These are phyloP conservation scores for Wasmannia auropunctata DNA, from an alignment of 1,140 invertebrate species.

Conservation along the genomic window DNA sequence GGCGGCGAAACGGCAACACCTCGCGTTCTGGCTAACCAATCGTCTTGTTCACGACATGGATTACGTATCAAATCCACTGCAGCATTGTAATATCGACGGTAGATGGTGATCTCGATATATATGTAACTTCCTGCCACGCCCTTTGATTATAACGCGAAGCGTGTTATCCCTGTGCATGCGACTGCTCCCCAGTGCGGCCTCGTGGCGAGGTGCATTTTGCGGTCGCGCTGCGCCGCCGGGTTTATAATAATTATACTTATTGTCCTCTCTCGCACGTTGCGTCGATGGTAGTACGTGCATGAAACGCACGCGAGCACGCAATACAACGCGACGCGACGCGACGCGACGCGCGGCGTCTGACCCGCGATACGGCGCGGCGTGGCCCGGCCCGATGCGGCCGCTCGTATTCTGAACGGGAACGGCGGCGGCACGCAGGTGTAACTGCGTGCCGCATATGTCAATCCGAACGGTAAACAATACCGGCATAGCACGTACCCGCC, in stretches of 20 bases:
- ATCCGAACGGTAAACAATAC: constrained; percentile 62
- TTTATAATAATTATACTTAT: constrained; percentile 74
- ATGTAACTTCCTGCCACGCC: not conserved
- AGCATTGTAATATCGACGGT: not conserved
- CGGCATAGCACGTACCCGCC: constrained; percentile 49
- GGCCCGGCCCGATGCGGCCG: not conserved
- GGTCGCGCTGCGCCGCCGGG: constrained; percentile 10
- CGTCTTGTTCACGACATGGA: not conserved
- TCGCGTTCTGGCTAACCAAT: not conserved
- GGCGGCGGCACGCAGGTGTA: constrained; percentile 22
- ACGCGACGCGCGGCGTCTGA: constrained; percentile 4
- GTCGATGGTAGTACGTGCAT: constrained; percentile 22
- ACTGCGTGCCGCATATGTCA: constrained; percentile 58
- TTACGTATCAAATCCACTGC: not conserved
- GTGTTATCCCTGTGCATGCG: constrained; percentile 31
- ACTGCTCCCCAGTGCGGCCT: not conserved
- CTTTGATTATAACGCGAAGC: constrained; percentile 45
- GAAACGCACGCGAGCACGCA: constrained; percentile 68
- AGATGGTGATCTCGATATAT: not conserved
- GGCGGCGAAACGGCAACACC: not conserved
- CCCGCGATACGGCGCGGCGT: not conserved
- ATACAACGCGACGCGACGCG: constrained; percentile 1
- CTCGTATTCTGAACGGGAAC: constrained; percentile 11
- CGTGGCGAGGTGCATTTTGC: constrained; percentile 55
- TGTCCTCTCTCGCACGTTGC: constrained; percentile 55